Base-by-base conservation (phyloP, 2,888 invertebrate genomes). In the Tipula unca region DNA sequence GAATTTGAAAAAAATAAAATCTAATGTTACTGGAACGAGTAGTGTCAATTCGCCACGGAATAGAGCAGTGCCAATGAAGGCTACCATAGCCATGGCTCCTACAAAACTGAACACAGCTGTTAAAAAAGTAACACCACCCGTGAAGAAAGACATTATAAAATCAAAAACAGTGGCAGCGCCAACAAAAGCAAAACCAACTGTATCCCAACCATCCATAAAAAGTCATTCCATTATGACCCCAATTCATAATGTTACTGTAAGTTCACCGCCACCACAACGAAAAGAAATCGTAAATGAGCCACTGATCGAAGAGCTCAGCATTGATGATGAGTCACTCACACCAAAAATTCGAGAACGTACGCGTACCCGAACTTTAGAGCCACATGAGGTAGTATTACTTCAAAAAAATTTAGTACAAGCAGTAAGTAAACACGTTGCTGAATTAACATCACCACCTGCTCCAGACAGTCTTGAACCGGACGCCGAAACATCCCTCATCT, bases 231-330 rank as follows among this genome's bases (percentile, higher is more conserved):
- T 90, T 36, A 88, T 90, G 88, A 89, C 89, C 86, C 89, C 89
- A n/a, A 89, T 89, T 85, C 90, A 90, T 39, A 91, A 89, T 88
- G 91, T 91, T 25, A 91, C 91, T 0, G 89, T 91, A 8, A 87
- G 89, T 1, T 91, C 91, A 29, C 91, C 91, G 54, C 90, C 91
- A 13, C 87, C 89, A 17, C 88, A 88, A 87, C 89, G 90, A 85
- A 89, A 86, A 86, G 86, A 87, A 84, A 32, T 86, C 3, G 10
- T 29, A 25, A 39, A 6, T 10, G 8, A 48, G 29, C 20, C 35
- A 85, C n/a, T 42, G 35, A 14, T 84, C 5, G 20, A 14, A 82
- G 25, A 69, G 10, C 25, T n/a, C n/a, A n/a, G 25, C 25, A 25
- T 25, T 13, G 20, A 25, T 10, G 10, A 25, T 25, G 69, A 69